These are phyloP conservation scores for Okapia johnstoni DNA, from an alignment of 2,113 vertebrate genomes.

Conservation along the genomic window DNA sequence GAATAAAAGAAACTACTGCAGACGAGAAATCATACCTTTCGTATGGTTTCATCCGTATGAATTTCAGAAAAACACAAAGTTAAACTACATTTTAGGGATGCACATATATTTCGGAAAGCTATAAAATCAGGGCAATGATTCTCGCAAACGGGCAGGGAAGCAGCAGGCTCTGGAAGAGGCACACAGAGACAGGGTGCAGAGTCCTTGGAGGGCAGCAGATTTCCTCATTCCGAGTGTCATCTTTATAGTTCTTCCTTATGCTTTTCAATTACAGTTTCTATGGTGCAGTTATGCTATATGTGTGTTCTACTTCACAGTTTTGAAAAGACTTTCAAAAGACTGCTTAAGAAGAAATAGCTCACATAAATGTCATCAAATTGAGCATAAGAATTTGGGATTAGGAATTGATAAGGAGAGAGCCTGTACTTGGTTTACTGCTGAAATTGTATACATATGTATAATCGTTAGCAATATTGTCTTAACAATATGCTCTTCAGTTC, in stretches of 20 bases:
- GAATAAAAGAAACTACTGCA: not conserved
- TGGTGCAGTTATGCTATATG: not conserved
- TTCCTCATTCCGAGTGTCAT: not conserved
- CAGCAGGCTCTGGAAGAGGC: not conserved
- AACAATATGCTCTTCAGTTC: not conserved
- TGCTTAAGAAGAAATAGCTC: not conserved
- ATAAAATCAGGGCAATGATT: not conserved
- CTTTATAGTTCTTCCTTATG: not conserved
- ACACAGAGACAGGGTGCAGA: not conserved
- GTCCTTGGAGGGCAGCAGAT: not conserved
- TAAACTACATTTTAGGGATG: not conserved
- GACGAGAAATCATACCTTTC: not conserved
- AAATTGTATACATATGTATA: no score
- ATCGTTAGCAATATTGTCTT: not conserved
- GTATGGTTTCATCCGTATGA: not conserved
- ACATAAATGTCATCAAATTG: not conserved
- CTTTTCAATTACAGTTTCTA: not conserved
- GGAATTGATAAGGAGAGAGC: not conserved
- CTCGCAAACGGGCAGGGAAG: not conserved
- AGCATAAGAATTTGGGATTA: not conserved
- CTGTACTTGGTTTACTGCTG: no score
- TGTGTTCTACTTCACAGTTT: not conserved
- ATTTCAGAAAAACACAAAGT: not conserved
- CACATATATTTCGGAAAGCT: not conserved
- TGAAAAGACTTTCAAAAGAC: not conserved